Evolutionary conservation across 1,140 invertebrate genomes (phyloP).

Genomic region (Triops longicaudatus): DNA sequence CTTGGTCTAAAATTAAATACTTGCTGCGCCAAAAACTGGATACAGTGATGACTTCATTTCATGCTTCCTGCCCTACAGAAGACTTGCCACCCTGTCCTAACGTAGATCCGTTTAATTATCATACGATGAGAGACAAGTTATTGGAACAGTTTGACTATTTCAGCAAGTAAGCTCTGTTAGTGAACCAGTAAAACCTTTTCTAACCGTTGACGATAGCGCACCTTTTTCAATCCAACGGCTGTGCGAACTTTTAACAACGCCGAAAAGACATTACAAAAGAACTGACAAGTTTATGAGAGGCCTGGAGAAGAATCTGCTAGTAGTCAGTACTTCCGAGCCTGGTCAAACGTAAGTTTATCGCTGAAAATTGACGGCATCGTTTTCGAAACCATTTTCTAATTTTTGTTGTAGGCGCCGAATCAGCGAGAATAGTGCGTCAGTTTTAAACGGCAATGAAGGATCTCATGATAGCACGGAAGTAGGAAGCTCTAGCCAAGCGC

Average conservation of each 20-base stretch:
- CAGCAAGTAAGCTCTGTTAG: conserved; percentile 36
- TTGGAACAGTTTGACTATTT: conserved; percentile 70
- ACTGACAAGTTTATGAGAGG: conserved; percentile 95
- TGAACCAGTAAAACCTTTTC: background rate
- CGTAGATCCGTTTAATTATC: conserved; percentile 82
- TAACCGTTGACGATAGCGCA: conserved; percentile 46
- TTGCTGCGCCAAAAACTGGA: conserved; percentile 80
- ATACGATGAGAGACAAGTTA: conserved; percentile 74
- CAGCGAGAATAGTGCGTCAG: background rate
- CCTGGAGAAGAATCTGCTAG: conserved; percentile 86
- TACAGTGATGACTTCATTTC: conserved; percentile 75
- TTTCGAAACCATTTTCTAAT: background rate
- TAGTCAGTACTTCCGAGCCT: conserved; percentile 89
- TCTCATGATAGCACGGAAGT: conserved; percentile 8
- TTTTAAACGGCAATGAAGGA: conserved; percentile 23
- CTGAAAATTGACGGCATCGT: background rate
- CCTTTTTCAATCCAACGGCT: conserved; percentile 94
- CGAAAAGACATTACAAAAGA: conserved; percentile 86
- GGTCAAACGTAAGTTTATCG: conserved; percentile 44
- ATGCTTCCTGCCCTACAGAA: conserved; percentile 63
- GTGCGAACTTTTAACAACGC: conserved; percentile 82
- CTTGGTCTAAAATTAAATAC: conserved; percentile 78
- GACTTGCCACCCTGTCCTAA: conserved; percentile 73
- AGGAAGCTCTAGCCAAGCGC: conserved; percentile 3
- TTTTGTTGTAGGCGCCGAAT: background rate